phyloP scores from a whole-genome alignment of 2,888 invertebrate genomes.

The Caenorhabditis macrosperma region DNA sequence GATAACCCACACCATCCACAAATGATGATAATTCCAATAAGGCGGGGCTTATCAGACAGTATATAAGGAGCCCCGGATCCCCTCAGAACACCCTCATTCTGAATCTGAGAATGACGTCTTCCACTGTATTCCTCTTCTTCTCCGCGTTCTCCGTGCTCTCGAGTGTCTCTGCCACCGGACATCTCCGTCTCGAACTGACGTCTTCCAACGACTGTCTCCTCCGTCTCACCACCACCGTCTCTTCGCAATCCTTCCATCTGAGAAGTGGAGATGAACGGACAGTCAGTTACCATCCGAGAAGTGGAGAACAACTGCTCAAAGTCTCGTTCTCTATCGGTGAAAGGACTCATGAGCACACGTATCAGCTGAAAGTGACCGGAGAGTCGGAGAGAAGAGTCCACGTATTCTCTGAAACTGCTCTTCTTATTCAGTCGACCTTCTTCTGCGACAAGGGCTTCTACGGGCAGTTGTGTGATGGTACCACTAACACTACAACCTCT shows the following conservation, averaged over 20 bases:
- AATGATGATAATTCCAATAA: neutral
- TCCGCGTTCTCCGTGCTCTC: neutral
- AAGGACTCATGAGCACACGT: neutral
- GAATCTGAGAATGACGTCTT: neutral
- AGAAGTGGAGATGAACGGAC: neutral
- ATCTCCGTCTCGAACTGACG: constrained; percentile 4
- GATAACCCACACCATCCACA: neutral
- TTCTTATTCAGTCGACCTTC: neutral
- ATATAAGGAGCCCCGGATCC: neutral
- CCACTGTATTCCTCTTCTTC: neutral
- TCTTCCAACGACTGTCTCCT: constrained; percentile 5
- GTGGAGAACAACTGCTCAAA: neutral
- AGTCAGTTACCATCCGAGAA: neutral
- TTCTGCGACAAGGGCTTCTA: neutral
- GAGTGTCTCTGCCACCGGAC: constrained; percentile 2
- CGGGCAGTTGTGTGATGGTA: neutral
- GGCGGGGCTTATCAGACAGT: neutral
- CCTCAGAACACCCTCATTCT: neutral
- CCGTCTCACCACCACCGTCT: neutral
- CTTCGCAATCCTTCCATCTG: neutral
- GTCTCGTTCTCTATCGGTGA: neutral
- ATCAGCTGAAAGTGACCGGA: neutral
- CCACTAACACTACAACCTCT: neutral
- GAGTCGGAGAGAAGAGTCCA: neutral
- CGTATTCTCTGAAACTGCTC: neutral